Conservation (phyloP, 2,888 invertebrate species). For the Ditula angustiorana region DNA sequence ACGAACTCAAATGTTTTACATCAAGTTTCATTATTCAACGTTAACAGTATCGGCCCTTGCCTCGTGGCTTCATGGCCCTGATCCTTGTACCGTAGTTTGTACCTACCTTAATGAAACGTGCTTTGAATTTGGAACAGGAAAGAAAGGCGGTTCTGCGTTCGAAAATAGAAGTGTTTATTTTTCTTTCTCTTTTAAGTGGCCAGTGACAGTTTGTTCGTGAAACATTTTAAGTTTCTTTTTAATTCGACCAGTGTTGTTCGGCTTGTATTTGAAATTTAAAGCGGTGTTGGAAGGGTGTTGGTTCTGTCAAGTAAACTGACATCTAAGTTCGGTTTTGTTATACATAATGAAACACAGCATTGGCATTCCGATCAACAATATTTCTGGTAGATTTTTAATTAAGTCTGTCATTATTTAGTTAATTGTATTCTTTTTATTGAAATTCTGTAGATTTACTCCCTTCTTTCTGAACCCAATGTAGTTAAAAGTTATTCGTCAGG, state of each 20-base stretch:
- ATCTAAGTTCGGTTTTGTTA: too few relatives aligned
- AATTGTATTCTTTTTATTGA: too few relatives aligned
- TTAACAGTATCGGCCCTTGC: not conserved
- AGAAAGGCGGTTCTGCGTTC: conserved; percentile 5
- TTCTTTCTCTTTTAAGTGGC: conserved; percentile 11
- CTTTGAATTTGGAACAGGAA: conserved; percentile 21
- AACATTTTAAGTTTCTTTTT: not conserved
- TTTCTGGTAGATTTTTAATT: too few relatives aligned
- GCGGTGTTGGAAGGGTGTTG: too few relatives aligned
- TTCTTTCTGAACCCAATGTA: too few relatives aligned
- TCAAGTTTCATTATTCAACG: conserved; percentile 15
- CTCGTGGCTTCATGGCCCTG: conserved; percentile 23
- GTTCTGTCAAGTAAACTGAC: too few relatives aligned
- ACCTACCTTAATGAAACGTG: conserved; percentile 37
- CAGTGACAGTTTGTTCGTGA: not conserved
- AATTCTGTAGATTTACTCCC: too few relatives aligned
- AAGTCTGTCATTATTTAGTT: too few relatives aligned
- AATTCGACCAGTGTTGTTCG: not conserved
- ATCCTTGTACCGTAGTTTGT: conserved; percentile 27
- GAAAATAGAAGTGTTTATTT: conserved; percentile 2
- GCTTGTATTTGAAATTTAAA: not conserved
- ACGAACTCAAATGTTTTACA: conserved; percentile 18
- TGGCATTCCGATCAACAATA: too few relatives aligned
- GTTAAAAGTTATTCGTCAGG: too few relatives aligned
- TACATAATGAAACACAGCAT: too few relatives aligned